Percentiles rank a stretch among this genome's conserved stretches.
phyloP scores from a whole-genome alignment of 2,888 invertebrate genomes.

The Lasioglossum oenotherae region DNA sequence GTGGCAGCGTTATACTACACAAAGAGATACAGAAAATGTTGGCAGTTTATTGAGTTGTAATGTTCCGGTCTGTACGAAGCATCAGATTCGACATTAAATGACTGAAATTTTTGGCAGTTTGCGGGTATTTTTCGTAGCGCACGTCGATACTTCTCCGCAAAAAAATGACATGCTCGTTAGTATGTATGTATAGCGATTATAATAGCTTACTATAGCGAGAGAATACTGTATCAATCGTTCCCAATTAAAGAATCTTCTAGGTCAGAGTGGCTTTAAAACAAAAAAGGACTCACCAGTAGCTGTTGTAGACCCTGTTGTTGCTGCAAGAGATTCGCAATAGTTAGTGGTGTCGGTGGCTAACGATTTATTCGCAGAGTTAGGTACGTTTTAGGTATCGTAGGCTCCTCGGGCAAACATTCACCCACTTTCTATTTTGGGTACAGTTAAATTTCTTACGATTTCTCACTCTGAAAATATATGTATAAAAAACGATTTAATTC shows the following conservation, averaged over 20 bases:
- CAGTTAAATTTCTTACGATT: no score
- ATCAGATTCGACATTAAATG: no score
- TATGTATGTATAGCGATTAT: background rate
- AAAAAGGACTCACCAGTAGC: conserved; percentile 92
- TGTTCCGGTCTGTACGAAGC: no score
- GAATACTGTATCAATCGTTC: background rate
- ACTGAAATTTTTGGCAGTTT: no score
- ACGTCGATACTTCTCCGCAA: background rate
- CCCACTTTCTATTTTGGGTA: background rate
- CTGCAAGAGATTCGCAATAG: conserved; percentile 85
- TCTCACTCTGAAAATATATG: no score
- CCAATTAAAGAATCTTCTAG: background rate
- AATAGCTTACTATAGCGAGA: background rate
- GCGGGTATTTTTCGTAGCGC: background rate
- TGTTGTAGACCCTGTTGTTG: conserved; percentile 96
- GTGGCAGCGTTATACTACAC: no score
- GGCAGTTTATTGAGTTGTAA: no score
- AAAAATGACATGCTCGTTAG: background rate
- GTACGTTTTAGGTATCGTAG: background rate
- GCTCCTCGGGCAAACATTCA: background rate
- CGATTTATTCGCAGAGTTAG: background rate
- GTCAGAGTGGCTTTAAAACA: background rate
- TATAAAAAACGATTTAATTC: no score
- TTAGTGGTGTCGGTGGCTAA: conserved; percentile 12
- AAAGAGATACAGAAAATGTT: no score